phyloP scores from a whole-genome alignment of 2,113 vertebrate genomes.

The Murina feae region DNA sequence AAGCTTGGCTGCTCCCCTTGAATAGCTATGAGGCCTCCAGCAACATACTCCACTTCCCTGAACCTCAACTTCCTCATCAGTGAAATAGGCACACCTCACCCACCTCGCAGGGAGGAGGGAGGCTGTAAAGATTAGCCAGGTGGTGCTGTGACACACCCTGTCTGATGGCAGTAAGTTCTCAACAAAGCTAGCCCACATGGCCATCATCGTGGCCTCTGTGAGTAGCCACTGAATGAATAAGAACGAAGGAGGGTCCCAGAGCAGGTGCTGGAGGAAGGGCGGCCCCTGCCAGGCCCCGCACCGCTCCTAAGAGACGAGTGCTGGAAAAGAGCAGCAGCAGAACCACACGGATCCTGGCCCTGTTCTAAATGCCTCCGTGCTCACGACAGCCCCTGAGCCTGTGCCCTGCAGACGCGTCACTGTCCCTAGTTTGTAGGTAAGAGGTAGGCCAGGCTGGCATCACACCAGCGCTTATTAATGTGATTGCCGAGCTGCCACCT shows the following conservation, averaged over 20 bases:
- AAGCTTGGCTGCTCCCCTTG: not conserved
- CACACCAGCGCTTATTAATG: not conserved
- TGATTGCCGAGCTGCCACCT: too few relatives aligned
- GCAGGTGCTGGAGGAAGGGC: not conserved
- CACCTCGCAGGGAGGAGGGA: not conserved
- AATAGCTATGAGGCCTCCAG: not conserved
- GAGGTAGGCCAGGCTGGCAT: not conserved
- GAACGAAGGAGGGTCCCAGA: not conserved
- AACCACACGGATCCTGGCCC: not conserved
- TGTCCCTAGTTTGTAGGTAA: not conserved
- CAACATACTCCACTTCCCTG: not conserved
- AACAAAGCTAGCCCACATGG: not conserved
- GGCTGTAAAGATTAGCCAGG: not conserved
- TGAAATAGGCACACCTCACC: not conserved
- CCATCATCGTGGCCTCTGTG: not conserved
- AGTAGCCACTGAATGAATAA: not conserved
- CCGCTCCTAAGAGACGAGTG: not conserved
- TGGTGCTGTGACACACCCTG: not conserved
- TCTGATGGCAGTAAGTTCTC: not conserved
- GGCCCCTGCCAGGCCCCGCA: not conserved
- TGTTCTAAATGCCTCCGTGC: too few relatives aligned
- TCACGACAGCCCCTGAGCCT: not conserved
- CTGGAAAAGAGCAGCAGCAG: not conserved
- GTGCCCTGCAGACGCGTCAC: rapidly evolving
- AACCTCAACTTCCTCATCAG: not conserved